Evolutionary conservation across 2,888 invertebrate genomes (phyloP).

Genomic region (Pogonocherus hispidulus): DNA sequence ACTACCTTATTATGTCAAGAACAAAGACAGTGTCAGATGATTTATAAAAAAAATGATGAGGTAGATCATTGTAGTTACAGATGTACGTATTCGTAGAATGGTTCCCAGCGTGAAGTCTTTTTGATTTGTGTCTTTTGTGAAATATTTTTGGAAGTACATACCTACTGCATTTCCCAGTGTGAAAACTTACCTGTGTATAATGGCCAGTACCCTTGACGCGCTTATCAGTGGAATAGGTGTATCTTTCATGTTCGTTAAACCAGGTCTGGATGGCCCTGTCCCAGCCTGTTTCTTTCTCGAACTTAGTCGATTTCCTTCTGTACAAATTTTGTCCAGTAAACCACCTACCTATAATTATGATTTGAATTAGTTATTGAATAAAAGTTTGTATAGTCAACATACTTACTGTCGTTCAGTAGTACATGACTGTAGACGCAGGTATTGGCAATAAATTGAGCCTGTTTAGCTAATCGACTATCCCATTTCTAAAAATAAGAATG

Average conservation of each 20-base stretch:
- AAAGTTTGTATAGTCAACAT: not conserved
- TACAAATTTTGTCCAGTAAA: not conserved
- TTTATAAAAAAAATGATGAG: too few relatives aligned
- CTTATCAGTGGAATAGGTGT: not conserved
- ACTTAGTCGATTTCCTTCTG: not conserved
- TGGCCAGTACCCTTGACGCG: not conserved
- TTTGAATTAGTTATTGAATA: not conserved
- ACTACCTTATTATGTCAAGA: too few relatives aligned
- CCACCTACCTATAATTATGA: not conserved
- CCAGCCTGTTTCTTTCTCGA: not conserved
- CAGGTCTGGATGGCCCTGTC: not conserved
- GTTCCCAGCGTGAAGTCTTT: too few relatives aligned
- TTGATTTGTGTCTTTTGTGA: too few relatives aligned
- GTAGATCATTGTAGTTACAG: too few relatives aligned
- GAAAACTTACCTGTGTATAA: slow-evolving; percentile 13
- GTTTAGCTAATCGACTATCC: not conserved
- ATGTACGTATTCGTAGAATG: too few relatives aligned
- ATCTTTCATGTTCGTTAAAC: not conserved
- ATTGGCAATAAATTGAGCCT: not conserved
- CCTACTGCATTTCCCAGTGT: too few relatives aligned
- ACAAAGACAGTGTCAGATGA: too few relatives aligned
- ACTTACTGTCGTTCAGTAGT: not conserved
- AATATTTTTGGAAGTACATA: too few relatives aligned
- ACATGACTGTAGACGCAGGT: not conserved
- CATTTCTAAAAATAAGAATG: not conserved